phyloP scores from a whole-genome alignment of 2,797 vertebrate genomes.

The Chelon auratus region DNA sequence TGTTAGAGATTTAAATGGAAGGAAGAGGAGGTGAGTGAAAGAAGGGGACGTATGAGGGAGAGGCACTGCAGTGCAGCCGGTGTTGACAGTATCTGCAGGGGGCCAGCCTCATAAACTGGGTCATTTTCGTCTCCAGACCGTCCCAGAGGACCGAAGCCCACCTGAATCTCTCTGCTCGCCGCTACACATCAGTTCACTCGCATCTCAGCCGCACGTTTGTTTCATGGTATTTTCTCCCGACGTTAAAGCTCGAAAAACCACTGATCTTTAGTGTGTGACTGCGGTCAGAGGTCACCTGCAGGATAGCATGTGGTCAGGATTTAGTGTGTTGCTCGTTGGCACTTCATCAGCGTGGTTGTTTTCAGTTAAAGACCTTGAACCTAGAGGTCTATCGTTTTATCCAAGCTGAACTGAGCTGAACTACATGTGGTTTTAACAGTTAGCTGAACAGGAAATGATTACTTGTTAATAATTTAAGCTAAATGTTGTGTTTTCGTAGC shows the following conservation, averaged over 20 bases:
- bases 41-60: conserved; percentile 26
- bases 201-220: background rate
- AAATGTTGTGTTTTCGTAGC: too few relatives aligned
- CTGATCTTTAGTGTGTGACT: background rate
- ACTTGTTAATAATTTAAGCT: too few relatives aligned
- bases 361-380: background rate
- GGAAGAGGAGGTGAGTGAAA: conserved; percentile 30
- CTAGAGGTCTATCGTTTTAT: too few relatives aligned
- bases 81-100: conserved; percentile 69
- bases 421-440: background rate
- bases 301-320: conserved; percentile 11
- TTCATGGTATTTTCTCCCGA: background rate
- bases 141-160: conserved; percentile 35
- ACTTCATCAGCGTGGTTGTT: conserved; percentile 1
- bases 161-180: conserved; percentile 10
- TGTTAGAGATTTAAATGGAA: conserved; percentile 25
- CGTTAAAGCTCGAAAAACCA: conserved; percentile 1
- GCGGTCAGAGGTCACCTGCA: conserved; percentile 37
- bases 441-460: too few relatives aligned
- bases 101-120: conserved; percentile 61
- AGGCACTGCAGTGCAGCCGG: conserved; percentile 67
- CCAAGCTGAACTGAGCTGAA: too few relatives aligned
- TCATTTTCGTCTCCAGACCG: conserved; percentile 38
- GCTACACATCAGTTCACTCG: background rate
- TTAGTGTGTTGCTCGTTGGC: conserved; percentile 5